Percentiles rank a stretch among this genome's conserved stretches.
These are phyloP conservation scores for Morpho deidamia DNA, from an alignment of 2,888 invertebrate genomes.

Conservation along the genomic window DNA sequence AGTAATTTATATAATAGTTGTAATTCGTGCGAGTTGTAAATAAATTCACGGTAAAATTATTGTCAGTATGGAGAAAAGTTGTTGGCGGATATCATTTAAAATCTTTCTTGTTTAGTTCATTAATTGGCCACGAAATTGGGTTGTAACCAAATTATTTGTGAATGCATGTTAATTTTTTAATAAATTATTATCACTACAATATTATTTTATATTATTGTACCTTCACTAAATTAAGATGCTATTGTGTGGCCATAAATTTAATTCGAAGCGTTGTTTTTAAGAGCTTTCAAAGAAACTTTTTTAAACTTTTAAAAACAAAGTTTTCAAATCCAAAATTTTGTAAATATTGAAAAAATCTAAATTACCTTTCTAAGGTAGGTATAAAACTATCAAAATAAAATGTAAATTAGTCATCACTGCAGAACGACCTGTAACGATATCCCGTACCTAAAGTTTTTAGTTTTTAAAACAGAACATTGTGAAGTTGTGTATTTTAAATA, in stretches of 20 bases:
- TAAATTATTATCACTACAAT: constrained; percentile 25
- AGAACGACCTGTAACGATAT: constrained; percentile 66
- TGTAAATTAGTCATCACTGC: constrained; percentile 67
- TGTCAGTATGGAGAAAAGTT: constrained; percentile 35
- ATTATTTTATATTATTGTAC: constrained; percentile 54
- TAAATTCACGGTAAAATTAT: constrained; percentile 49
- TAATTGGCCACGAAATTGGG: constrained; percentile 20
- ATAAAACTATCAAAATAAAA: constrained; percentile 49
- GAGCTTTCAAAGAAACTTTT: constrained; percentile 28
- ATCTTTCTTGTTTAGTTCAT: constrained; percentile 11
- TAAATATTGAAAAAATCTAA: constrained; percentile 63
- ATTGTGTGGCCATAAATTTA: constrained; percentile 68
- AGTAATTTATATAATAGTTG: constrained; percentile 75
- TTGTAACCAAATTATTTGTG: constrained; percentile 18
- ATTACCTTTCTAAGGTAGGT: constrained; percentile 53
- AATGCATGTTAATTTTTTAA: constrained; percentile 5
- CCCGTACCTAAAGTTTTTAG: constrained; percentile 75
- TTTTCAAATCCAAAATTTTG: constrained; percentile 50
- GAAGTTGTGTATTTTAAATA: constrained; percentile 79
- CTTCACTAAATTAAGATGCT: constrained; percentile 65
- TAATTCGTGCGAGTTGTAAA: constrained; percentile 65
- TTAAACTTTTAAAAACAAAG: constrained; percentile 34
- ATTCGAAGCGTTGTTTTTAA: constrained; percentile 43
- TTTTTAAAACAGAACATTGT: constrained; percentile 74
- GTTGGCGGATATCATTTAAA: constrained; percentile 37